Evolutionary conservation across 2,797 vertebrate genomes (phyloP).

Genomic region (Aplochiton taeniatus): DNA sequence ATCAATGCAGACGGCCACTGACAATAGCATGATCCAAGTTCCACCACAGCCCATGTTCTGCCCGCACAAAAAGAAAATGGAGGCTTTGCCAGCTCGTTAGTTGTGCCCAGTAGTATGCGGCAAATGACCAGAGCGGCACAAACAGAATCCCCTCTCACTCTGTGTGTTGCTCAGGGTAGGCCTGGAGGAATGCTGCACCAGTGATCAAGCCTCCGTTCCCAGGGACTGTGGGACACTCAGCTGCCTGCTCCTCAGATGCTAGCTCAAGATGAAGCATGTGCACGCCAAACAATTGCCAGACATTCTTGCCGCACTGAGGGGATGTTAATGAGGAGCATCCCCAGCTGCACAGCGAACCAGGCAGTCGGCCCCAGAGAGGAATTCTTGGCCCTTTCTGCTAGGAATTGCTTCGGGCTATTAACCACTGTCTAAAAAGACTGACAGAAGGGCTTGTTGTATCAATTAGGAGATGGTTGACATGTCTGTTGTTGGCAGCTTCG

Average conservation of each 20-base stretch:
- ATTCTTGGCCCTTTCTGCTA: conserved; percentile 70
- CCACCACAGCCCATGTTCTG: conserved; percentile 32
- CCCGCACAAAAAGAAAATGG: conserved; percentile 12
- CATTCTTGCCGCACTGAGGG: conserved; percentile 58
- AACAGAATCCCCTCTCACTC: too few species aligned
- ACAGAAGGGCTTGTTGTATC: conserved; percentile 66
- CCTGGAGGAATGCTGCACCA: conserved; percentile 66
- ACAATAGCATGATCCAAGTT: conserved; percentile 20
- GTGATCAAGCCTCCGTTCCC: conserved; percentile 76
- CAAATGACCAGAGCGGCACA: conserved; percentile 11
- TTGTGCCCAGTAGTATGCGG: conserved; percentile 47
- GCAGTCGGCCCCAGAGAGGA: conserved; percentile 64
- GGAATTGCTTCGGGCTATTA: conserved; percentile 68
- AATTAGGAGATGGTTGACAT: conserved; percentile 80
- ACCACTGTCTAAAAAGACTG: conserved; percentile 67
- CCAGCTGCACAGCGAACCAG: conserved; percentile 48
- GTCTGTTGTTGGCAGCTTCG: conserved; percentile 65
- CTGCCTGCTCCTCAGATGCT: conserved; percentile 46
- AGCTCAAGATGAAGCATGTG: conserved; percentile 38
- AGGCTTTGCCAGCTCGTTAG: conserved; percentile 42
- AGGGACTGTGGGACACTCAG: conserved; percentile 52
- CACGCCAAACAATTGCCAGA: conserved; percentile 66
- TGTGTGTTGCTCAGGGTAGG: conserved; percentile 57
- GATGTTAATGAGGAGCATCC: conserved; percentile 72
- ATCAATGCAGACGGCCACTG: conserved; percentile 30